phyloP scores from a whole-genome alignment of 2,888 invertebrate genomes.

The Rhimphoctona megacephalus region DNA sequence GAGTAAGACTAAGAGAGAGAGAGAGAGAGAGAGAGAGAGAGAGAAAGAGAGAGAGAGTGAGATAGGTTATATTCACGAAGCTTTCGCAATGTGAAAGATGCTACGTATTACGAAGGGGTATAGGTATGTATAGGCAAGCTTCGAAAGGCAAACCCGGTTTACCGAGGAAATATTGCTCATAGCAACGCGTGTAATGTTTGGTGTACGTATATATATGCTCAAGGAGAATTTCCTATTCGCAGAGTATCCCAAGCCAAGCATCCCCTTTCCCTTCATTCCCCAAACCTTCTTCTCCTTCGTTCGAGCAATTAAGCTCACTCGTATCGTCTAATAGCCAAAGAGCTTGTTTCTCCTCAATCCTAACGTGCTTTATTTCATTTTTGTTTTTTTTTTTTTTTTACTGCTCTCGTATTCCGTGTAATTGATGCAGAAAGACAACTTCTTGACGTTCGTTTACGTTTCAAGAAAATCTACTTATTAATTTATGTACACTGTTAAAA shows the following conservation, averaged over 20 bases:
- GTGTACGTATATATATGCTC: slow-evolving; percentile 1
- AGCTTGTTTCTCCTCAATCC: slow-evolving; percentile 41
- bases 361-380: slow-evolving; percentile 1
- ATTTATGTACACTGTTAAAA: too few species aligned
- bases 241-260: slow-evolving; percentile 44
- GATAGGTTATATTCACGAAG: slow-evolving; percentile 27
- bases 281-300: slow-evolving; percentile 1
- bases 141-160: slow-evolving; percentile 63
- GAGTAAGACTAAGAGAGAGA: too few species aligned
- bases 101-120: slow-evolving; percentile 56
- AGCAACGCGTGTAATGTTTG: slow-evolving; percentile 44
- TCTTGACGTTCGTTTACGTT: not conserved
- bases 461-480: too few species aligned
- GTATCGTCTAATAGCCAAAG: slow-evolving; percentile 36
- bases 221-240: slow-evolving; percentile 17
- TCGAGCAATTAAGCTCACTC: slow-evolving; percentile 60
- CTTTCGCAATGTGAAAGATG: slow-evolving; percentile 66
- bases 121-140: slow-evolving; percentile 2
- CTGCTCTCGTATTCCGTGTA: not conserved
- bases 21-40: slow-evolving; percentile 18
- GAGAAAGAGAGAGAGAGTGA: slow-evolving; percentile 17
- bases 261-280: not conserved
- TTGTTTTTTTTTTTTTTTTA: not conserved
- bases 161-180: slow-evolving; percentile 67
- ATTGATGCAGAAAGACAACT: slow-evolving; percentile 6